These are phyloP conservation scores for Apodemia zela DNA, from an alignment of 2,888 invertebrate species.

Conservation along the genomic window DNA sequence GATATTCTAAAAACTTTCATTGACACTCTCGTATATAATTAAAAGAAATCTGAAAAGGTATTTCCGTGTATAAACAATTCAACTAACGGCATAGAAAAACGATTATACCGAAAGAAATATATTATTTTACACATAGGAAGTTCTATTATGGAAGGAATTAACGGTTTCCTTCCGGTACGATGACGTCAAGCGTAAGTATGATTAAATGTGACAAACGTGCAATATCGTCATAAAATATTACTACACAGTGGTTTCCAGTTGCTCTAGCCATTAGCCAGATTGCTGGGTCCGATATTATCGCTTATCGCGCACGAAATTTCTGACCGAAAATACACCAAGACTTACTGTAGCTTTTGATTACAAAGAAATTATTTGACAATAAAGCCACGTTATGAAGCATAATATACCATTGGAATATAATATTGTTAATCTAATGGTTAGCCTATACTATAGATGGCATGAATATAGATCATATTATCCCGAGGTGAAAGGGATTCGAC, in stretches of 20 bases:
- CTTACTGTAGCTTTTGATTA: not conserved
- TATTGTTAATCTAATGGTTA: too few relatives aligned
- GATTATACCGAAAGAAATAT: not conserved
- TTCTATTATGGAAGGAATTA: not conserved
- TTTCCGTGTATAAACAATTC: too few relatives aligned
- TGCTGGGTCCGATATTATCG: not conserved
- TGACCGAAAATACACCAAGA: not conserved
- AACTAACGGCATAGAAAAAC: not conserved
- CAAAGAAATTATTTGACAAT: not conserved
- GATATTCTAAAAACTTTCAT: too few relatives aligned
- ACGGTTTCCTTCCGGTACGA: constrained; percentile 8
- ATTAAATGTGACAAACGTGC: constrained; percentile 7
- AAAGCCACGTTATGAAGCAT: too few relatives aligned
- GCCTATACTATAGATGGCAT: too few relatives aligned
- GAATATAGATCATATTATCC: too few relatives aligned
- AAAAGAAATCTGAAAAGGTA: too few relatives aligned
- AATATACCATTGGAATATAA: too few relatives aligned
- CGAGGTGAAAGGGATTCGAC: too few relatives aligned
- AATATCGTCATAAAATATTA: not conserved
- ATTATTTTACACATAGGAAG: not conserved
- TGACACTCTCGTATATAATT: too few relatives aligned
- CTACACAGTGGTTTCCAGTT: not conserved
- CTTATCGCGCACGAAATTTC: constrained; percentile 1
- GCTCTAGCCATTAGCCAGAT: constrained; percentile 6
- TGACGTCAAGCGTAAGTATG: constrained; percentile 7